Percentiles rank a stretch among this genome's conserved stretches.
Conservation (phyloP, 2,797 vertebrate species). For the Poecilia velifera region DNA sequence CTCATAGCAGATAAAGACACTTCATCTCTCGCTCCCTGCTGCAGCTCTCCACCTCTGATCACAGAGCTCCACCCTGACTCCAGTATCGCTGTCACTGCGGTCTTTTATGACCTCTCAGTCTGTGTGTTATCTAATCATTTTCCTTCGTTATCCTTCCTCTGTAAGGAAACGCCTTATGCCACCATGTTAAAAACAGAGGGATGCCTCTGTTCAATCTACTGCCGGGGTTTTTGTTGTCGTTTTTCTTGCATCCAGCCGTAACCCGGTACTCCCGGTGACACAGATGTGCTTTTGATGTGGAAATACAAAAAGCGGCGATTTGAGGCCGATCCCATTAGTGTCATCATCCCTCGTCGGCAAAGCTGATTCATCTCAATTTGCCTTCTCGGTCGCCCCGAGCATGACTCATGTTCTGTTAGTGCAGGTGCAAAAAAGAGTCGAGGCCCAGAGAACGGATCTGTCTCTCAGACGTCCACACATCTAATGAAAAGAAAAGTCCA, state of each 20-base stretch:
- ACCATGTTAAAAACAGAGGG: not conserved
- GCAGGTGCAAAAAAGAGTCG: constrained; percentile 43
- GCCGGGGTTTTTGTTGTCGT: not conserved
- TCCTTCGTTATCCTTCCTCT: constrained; percentile 9
- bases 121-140: not conserved
- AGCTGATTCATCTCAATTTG: constrained; percentile 67
- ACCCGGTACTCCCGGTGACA: constrained; percentile 16
- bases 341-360: constrained; percentile 54
- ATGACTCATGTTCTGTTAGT: constrained; percentile 68
- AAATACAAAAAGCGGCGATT: constrained; percentile 64
- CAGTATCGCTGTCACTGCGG: not conserved
- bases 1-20: constrained; percentile 52
- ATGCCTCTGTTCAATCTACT: not conserved
- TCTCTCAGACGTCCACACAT: constrained; percentile 6
- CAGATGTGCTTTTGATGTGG: constrained; percentile 36
- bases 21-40: constrained; percentile 39
- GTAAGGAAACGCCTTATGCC: not conserved
- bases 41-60: constrained; percentile 30
- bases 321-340: constrained; percentile 70
- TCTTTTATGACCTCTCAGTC: not conserved
- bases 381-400: constrained; percentile 57
- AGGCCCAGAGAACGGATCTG: constrained; percentile 26
- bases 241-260: not conserved
- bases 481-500: not conserved
- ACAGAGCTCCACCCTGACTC: constrained; percentile 38